Conservation (phyloP, 2,113 vertebrate species). For the Ciconia stormi region DNA sequence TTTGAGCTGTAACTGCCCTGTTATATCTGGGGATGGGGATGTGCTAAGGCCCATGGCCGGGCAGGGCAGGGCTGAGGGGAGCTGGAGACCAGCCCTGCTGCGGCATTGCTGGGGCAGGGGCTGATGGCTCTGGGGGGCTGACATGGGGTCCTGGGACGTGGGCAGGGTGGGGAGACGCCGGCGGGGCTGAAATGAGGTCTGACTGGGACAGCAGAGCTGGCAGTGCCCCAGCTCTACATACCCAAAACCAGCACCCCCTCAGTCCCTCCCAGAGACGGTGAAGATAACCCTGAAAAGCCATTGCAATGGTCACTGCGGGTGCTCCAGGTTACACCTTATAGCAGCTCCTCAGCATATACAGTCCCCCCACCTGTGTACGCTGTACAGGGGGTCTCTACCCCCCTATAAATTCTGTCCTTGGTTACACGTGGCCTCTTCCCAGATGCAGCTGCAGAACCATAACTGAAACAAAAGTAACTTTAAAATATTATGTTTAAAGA, state of each 20-base stretch:
- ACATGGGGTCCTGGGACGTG: neutral
- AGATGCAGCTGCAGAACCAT: neutral
- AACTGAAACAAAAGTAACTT: neutral
- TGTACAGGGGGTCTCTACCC: neutral
- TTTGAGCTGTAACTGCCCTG: neutral
- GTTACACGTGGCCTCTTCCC: neutral
- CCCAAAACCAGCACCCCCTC: neutral
- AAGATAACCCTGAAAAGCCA: neutral
- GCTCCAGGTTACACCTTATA: neutral
- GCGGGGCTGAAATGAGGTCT: neutral
- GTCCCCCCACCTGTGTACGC: accelerated
- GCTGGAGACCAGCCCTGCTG: neutral
- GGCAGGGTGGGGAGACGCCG: neutral
- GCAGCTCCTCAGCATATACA: neutral
- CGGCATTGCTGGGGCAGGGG: neutral
- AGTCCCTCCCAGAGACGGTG: neutral
- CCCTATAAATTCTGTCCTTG: neutral
- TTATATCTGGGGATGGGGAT: neutral
- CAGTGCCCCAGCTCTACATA: neutral
- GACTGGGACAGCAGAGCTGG: neutral
- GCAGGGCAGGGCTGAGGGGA: neutral
- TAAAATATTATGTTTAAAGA: neutral
- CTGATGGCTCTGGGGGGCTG: neutral
- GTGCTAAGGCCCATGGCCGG: neutral
- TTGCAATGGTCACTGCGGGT: neutral